Base-by-base conservation (phyloP, 1,140 invertebrate genomes). In the Saccostrea cuccullata region DNA sequence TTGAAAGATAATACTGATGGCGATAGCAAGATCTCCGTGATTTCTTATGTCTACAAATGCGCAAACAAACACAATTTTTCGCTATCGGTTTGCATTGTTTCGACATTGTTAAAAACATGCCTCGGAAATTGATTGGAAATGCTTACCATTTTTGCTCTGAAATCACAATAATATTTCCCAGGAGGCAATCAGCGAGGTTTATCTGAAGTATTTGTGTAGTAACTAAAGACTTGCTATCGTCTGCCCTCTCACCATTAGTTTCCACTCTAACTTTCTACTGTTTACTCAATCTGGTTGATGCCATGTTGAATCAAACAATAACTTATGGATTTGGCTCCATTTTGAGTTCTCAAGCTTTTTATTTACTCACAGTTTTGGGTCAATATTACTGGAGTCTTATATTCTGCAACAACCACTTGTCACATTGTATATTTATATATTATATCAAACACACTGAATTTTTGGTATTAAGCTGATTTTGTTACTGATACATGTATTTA, bases 211-310 rank as follows among this genome's bases (percentile, higher is more conserved):
- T 64, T 64, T 64, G 58, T 64, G 15, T 64, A n/a, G 15, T n/a
- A 64, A 64, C 58, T 64, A 64, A 64, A 64, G 70, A 77, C 30
- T 77, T 36, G 70, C 70, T 77, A 36, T 77, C 70, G 70, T 77
- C 70, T 77, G 70, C 30, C 13, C 70, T 77, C 15, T 77, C 26
- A 77, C 26, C 26, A 13, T 77, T 77, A 77, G 8, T 77, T 77
- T 15, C 70, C 70, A 30, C 26, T 26, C 70, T 36, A 36, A 64
- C 58, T 64, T 20, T 64, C 70, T 26, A 77, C 70, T 77, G 70
- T 77, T 77, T 15, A 77, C 70, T 77, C 26, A 77, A 30, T 64
- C 70, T 77, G 70, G 70, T 77, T 77, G 26, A 36, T 36, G 26
- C 70, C 70, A 77, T 26, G 26, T 77, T 77, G 30, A 12, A 26